Conservation (phyloP, 2,113 vertebrate species). For the Rostratula benghalensis region DNA sequence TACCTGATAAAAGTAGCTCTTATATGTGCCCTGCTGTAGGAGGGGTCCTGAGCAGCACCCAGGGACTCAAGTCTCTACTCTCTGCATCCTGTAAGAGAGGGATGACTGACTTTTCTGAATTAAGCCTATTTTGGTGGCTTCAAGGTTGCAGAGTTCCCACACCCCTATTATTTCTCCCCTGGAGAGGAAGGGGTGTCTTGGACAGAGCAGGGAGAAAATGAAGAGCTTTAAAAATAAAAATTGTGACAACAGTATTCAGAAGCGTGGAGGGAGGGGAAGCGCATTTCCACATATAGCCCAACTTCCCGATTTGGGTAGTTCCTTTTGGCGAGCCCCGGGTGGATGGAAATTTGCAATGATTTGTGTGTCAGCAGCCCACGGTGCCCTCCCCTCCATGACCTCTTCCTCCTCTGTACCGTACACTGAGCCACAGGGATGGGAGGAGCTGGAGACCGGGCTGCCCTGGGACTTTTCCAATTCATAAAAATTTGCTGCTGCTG, state of each 20-base stretch:
- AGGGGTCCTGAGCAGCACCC: neutral
- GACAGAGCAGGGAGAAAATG: neutral
- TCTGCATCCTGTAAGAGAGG: neutral
- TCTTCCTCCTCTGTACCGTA: constrained; percentile 7
- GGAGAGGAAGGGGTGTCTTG: neutral
- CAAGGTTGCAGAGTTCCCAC: neutral
- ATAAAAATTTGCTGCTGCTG: neutral
- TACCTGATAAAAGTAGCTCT: neutral
- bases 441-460: neutral
- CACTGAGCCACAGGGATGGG: neutral
- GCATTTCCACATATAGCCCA: neutral
- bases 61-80: neutral
- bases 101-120: neutral
- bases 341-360: constrained; percentile 4
- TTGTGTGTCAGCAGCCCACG: neutral
- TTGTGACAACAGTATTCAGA: neutral
- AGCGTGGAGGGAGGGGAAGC: neutral
- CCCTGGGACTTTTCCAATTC: constrained; percentile 49
- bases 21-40: neutral
- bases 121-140: neutral
- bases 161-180: neutral
- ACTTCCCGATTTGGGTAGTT: constrained; percentile 53
- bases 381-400: neutral
- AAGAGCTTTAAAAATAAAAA: neutral
- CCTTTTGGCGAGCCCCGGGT: neutral